These are phyloP conservation scores for Theristicus caerulescens DNA, from an alignment of 2,113 vertebrate genomes.

Conservation along the genomic window DNA sequence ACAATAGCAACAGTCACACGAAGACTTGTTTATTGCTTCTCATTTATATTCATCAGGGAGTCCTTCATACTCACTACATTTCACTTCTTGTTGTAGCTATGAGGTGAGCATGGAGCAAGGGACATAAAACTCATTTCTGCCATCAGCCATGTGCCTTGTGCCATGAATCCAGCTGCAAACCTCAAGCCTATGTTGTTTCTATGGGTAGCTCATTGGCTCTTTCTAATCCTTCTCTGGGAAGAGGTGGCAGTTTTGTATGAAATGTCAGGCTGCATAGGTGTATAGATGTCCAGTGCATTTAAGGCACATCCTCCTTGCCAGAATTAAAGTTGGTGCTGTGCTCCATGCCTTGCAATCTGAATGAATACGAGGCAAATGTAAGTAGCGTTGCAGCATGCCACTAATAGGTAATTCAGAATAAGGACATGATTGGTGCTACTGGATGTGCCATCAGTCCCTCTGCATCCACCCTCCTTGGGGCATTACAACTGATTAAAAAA, in stretches of 20 bases:
- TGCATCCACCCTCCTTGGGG: background rate
- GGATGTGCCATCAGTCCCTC: background rate
- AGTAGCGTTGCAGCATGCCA: background rate
- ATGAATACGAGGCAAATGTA: background rate
- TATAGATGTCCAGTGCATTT: background rate
- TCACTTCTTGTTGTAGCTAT: background rate
- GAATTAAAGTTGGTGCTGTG: background rate
- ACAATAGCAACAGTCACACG: background rate
- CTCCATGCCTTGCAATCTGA: background rate
- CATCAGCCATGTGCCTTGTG: background rate
- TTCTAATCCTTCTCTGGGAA: background rate
- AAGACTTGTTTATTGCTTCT: background rate
- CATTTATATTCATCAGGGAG: background rate
- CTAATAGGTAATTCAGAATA: background rate
- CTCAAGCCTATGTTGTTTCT: background rate
- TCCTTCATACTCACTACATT: background rate
- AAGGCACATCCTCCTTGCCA: background rate
- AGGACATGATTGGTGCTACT: background rate
- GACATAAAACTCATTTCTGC: background rate
- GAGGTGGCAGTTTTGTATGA: background rate
- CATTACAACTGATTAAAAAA: background rate
- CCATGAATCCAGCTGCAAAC: background rate
- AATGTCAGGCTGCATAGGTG: background rate
- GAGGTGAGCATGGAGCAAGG: background rate
- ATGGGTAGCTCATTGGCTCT: background rate